Conservation (phyloP, 2,888 invertebrate genomes). For the Brenthis ino region DNA sequence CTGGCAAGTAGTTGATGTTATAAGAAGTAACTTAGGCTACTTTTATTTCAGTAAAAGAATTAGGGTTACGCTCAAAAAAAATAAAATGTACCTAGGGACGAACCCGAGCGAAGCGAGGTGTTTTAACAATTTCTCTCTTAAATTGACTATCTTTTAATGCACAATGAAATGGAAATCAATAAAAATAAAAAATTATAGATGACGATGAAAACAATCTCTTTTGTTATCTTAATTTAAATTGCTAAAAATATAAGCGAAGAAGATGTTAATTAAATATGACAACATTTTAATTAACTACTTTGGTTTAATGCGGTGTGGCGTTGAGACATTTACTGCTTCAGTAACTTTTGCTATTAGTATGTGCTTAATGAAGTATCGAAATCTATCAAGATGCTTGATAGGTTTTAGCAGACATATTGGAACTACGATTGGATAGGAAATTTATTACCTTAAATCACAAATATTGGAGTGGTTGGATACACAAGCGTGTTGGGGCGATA, state of each 20-base stretch:
- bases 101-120: too few relatives aligned
- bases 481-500: too few relatives aligned
- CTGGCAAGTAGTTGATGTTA: too few relatives aligned
- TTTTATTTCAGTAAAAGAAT: too few relatives aligned
- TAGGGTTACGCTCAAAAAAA: too few relatives aligned
- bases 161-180: too few relatives aligned
- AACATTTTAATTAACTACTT: conserved; percentile 26
- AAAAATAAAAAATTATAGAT: too few relatives aligned
- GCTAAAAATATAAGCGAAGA: conserved; percentile 2
- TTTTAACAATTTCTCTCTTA: too few relatives aligned
- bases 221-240: not conserved
- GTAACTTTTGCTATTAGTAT: conserved; percentile 35
- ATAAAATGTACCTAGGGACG: too few relatives aligned
- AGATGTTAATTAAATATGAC: conserved; percentile 24
- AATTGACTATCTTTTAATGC: too few relatives aligned
- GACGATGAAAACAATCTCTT: too few relatives aligned
- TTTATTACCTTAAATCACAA: conserved; percentile 17
- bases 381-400: conserved; percentile 39
- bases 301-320: conserved; percentile 28
- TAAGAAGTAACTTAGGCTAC: too few relatives aligned
- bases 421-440: conserved; percentile 25
- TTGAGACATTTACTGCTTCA: conserved; percentile 34
- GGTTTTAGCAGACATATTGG: conserved; percentile 34
- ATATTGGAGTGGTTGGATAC: not conserved
- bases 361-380: conserved; percentile 37